These are phyloP conservation scores for Lerema accius DNA, from an alignment of 1,140 invertebrate genomes.

Conservation along the genomic window DNA sequence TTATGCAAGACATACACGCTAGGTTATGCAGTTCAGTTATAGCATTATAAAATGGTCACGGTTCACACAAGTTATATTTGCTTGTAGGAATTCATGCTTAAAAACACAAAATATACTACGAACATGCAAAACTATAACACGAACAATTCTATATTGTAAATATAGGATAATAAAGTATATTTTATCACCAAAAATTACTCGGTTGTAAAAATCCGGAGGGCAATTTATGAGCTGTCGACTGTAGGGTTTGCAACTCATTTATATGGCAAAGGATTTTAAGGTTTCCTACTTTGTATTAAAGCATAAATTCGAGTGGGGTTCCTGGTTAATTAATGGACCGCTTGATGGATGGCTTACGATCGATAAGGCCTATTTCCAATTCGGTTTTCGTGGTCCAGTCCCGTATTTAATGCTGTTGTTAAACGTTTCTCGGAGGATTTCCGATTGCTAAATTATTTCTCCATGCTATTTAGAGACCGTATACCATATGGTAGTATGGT, in stretches of 20 bases:
- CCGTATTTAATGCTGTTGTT: slow-evolving; percentile 24
- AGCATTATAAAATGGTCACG: no score
- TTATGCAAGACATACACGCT: no score
- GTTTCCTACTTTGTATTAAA: slow-evolving; percentile 2
- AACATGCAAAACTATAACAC: no score
- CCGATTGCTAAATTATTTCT: neutral
- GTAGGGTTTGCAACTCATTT: slow-evolving; percentile 4
- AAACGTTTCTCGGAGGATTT: slow-evolving; percentile 7
- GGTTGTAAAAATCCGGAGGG: slow-evolving; percentile 30
- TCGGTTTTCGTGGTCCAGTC: slow-evolving; percentile 25
- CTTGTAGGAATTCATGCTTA: no score
- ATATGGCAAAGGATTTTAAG: slow-evolving; percentile 5
- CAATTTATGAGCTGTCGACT: slow-evolving; percentile 28
- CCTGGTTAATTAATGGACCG: slow-evolving; percentile 21
- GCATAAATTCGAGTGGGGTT: slow-evolving; percentile 6
- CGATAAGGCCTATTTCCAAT: slow-evolving; percentile 33
- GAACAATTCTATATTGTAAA: no score
- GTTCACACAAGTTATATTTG: no score
- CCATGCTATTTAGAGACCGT: neutral
- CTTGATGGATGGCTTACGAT: slow-evolving; percentile 29
- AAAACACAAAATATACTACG: no score
- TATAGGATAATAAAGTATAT: slow-evolving; percentile 22
- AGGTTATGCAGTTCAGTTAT: no score
- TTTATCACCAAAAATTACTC: slow-evolving; percentile 33
- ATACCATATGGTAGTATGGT: no score